phyloP scores from a whole-genome alignment of 2,113 vertebrate genomes.

The Aegithalos caudatus region DNA sequence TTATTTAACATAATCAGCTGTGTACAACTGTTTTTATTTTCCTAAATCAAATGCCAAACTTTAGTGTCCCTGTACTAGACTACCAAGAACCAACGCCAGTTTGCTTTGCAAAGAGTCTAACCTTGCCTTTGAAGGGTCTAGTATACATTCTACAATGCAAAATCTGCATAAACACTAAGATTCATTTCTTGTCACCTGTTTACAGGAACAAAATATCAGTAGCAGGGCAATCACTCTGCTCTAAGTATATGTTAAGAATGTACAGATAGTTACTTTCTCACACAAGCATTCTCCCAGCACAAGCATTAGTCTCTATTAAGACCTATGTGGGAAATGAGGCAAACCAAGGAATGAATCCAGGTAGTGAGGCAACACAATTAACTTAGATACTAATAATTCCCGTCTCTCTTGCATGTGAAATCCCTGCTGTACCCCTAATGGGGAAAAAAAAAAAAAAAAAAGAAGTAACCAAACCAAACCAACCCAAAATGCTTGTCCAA shows the following conservation, averaged over 20 bases:
- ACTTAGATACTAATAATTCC: slow-evolving; percentile 57
- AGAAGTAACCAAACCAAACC: neutral
- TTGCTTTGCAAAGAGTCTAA: slow-evolving; percentile 68
- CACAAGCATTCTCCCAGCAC: slow-evolving; percentile 50
- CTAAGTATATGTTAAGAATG: slow-evolving; percentile 22
- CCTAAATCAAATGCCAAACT: slow-evolving; percentile 42
- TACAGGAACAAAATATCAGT: slow-evolving; percentile 59
- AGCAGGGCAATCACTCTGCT: slow-evolving; percentile 58
- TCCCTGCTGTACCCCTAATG: slow-evolving; percentile 46
- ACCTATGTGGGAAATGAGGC: slow-evolving; percentile 61
- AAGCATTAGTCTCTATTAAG: slow-evolving; percentile 53
- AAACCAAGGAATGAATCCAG: slow-evolving; percentile 62
- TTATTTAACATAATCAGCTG: slow-evolving; percentile 43
- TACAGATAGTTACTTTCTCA: slow-evolving; percentile 50
- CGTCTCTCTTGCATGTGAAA: slow-evolving; percentile 54
- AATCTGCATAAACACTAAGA: slow-evolving; percentile 65
- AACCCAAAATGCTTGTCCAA: slow-evolving; percentile 34
- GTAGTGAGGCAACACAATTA: slow-evolving; percentile 63
- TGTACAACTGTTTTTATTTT: neutral
- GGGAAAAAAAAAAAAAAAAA: neutral
- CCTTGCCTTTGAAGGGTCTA: slow-evolving; percentile 66
- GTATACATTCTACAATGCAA: slow-evolving; percentile 68
- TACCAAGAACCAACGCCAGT: slow-evolving; percentile 64
- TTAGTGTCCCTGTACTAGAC: slow-evolving; percentile 55
- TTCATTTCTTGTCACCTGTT: slow-evolving; percentile 65